Evolutionary conservation across 2,888 invertebrate genomes (phyloP).

Genomic region (Crioceris asparagi): DNA sequence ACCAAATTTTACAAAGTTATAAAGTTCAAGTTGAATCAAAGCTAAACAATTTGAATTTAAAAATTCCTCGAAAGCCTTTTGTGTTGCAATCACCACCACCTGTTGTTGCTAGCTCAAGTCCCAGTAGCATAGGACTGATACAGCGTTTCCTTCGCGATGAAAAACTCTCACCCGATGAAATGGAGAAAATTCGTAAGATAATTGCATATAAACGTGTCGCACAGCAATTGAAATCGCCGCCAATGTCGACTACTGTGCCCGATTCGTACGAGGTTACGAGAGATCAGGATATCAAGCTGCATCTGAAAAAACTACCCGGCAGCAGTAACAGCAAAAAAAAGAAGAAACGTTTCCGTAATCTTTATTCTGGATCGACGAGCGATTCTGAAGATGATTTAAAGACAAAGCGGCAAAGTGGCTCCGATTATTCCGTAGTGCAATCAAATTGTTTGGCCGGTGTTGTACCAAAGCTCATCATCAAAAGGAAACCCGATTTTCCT

Average conservation of each 20-base stretch:
- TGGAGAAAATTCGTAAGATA: slow-evolving; percentile 26
- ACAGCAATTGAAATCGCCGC: slow-evolving; percentile 15
- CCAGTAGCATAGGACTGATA: slow-evolving; percentile 20
- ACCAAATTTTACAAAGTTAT: slow-evolving; percentile 25
- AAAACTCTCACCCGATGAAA: slow-evolving; percentile 24
- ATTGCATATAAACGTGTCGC: slow-evolving; percentile 26
- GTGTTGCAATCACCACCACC: slow-evolving; percentile 12
- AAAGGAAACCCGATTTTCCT: slow-evolving; percentile 26
- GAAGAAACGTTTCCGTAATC: slow-evolving; percentile 22
- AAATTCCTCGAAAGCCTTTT: slow-evolving; percentile 24
- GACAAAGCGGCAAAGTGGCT: slow-evolving; percentile 12
- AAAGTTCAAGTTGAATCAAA: slow-evolving; percentile 29
- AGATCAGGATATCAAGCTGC: slow-evolving; percentile 19
- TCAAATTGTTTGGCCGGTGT: slow-evolving; percentile 23
- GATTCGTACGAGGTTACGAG: slow-evolving; percentile 19
- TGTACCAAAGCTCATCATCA: slow-evolving; percentile 30
- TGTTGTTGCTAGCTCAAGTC: slow-evolving; percentile 9
- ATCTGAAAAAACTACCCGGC: slow-evolving; percentile 21
- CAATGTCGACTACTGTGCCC: slow-evolving; percentile 4
- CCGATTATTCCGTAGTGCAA: slow-evolving; percentile 27
- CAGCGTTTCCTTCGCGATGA: slow-evolving; percentile 25
- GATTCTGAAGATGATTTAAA: slow-evolving; percentile 18
- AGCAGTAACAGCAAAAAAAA: slow-evolving; percentile 15
- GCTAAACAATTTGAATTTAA: slow-evolving; percentile 27
- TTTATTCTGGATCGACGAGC: slow-evolving; percentile 18